These are phyloP conservation scores for Scotopteryx bipunctaria DNA, from an alignment of 2,888 invertebrate genomes.

Conservation along the genomic window DNA sequence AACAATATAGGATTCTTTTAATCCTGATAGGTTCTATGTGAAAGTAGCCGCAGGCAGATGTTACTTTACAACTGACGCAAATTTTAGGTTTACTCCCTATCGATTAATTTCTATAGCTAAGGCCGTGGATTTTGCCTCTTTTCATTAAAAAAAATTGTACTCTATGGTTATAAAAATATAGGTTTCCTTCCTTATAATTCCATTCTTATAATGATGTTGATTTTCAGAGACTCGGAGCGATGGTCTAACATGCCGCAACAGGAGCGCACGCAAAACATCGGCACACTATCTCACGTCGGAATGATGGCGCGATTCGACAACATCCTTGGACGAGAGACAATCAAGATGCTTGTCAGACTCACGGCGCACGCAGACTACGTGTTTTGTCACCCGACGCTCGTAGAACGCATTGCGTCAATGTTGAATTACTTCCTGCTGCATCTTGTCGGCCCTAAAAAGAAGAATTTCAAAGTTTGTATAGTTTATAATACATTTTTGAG, in stretches of 20 bases:
- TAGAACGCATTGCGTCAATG: constrained; percentile 97
- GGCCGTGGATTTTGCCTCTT: too few relatives aligned
- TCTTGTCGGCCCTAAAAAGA: constrained; percentile 95
- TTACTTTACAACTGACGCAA: too few relatives aligned
- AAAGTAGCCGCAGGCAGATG: too few relatives aligned
- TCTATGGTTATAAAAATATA: too few relatives aligned
- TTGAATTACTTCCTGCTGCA: constrained; percentile 96
- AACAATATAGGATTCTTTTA: too few relatives aligned
- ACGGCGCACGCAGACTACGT: constrained; percentile 89
- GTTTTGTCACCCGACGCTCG: constrained; percentile 95
- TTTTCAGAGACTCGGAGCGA: constrained; percentile 85
- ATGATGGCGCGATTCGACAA: constrained; percentile 96
- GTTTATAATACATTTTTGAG: constrained; percentile 46
- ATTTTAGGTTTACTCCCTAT: too few relatives aligned
- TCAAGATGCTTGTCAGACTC: constrained; percentile 90
- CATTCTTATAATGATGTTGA: too few relatives aligned
- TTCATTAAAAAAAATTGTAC: too few relatives aligned
- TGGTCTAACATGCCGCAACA: constrained; percentile 88
- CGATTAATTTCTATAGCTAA: too few relatives aligned
- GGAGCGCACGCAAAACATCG: constrained; percentile 90
- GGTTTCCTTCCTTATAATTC: too few relatives aligned
- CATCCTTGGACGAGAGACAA: constrained; percentile 94
- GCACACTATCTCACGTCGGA: constrained; percentile 89
- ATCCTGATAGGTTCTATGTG: too few relatives aligned
- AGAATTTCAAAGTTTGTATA: constrained; percentile 90